Conservation (phyloP, 1,140 invertebrate species). For the Drosophila virilis region DNA sequence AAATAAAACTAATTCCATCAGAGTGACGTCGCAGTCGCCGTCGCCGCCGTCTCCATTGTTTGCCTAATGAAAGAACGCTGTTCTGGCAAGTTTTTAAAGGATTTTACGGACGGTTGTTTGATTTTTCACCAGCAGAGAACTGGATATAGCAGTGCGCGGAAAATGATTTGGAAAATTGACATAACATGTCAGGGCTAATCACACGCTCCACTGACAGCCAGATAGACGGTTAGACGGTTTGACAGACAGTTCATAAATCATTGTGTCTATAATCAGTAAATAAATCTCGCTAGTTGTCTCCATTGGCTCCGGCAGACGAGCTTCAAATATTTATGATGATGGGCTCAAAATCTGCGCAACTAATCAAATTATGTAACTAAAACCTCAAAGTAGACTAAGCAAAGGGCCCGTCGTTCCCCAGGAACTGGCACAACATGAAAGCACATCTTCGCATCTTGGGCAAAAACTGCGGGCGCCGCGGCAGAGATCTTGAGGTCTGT, state of each 20-base stretch:
- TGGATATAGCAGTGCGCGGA: constrained; percentile 3
- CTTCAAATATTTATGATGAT: constrained; percentile 73
- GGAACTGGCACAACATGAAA: constrained; percentile 28
- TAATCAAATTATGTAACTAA: constrained; percentile 80
- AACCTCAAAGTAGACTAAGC: constrained; percentile 47
- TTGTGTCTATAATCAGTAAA: constrained; percentile 58
- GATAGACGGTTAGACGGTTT: constrained; percentile 10
- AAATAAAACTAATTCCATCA: constrained; percentile 83
- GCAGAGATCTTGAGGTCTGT: constrained; percentile 30
- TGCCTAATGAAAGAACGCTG: constrained; percentile 80
- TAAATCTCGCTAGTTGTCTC: constrained; percentile 42
- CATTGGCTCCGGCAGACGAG: constrained; percentile 24
- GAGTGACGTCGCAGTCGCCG: constrained; percentile 30
- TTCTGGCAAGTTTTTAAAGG: constrained; percentile 78
- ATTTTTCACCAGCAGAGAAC: constrained; percentile 18
- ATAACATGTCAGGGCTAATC: constrained; percentile 76
- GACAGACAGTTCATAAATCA: constrained; percentile 71
- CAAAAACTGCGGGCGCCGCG: constrained; percentile 30
- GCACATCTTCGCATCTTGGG: constrained; percentile 10
- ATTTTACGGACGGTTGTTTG: constrained; percentile 65
- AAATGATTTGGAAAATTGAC: constrained; percentile 80
- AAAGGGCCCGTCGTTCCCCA: constrained; percentile 1
- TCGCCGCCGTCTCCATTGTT: constrained; percentile 67
- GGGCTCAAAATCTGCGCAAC: constrained; percentile 48
- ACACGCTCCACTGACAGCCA: constrained; percentile 63